phyloP scores from a whole-genome alignment of 1,140 invertebrate genomes.

The Mercenaria mercenaria region DNA sequence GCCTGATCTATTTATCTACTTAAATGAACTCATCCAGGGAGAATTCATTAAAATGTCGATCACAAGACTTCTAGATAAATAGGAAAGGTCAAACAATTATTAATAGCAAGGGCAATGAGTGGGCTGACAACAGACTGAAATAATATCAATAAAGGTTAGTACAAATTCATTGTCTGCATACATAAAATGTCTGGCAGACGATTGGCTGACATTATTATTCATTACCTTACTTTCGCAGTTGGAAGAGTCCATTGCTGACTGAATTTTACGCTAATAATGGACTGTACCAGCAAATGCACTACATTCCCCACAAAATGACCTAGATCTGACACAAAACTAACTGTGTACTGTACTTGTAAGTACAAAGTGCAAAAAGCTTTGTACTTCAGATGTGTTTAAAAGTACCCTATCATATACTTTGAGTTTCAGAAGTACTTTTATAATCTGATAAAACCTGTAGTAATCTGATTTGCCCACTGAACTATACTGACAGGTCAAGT shows the following conservation, averaged over 20 bases:
- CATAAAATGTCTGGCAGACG: not conserved
- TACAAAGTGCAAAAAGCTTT: not conserved
- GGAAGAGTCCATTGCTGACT: constrained; percentile 24
- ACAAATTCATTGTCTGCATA: not conserved
- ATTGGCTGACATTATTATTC: constrained; percentile 19
- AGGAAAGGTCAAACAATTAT: constrained; percentile 3
- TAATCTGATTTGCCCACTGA: no score
- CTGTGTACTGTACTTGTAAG: not conserved
- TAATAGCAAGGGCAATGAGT: not conserved
- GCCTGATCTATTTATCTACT: not conserved
- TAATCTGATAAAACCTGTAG: no score
- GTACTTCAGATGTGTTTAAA: no score
- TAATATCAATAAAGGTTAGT: not conserved
- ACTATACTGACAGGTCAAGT: no score
- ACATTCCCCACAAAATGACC: not conserved
- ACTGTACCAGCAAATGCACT: not conserved
- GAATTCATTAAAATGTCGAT: constrained; percentile 1
- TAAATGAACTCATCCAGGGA: not conserved
- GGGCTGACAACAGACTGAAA: not conserved
- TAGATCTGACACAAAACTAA: no score
- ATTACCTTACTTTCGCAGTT: constrained; percentile 6
- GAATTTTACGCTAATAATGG: not conserved
- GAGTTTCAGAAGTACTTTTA: no score
- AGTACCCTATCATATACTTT: no score
- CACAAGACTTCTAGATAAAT: not conserved